phyloP scores from a whole-genome alignment of 2,888 invertebrate species.

The Neoitamus cyanurus region DNA sequence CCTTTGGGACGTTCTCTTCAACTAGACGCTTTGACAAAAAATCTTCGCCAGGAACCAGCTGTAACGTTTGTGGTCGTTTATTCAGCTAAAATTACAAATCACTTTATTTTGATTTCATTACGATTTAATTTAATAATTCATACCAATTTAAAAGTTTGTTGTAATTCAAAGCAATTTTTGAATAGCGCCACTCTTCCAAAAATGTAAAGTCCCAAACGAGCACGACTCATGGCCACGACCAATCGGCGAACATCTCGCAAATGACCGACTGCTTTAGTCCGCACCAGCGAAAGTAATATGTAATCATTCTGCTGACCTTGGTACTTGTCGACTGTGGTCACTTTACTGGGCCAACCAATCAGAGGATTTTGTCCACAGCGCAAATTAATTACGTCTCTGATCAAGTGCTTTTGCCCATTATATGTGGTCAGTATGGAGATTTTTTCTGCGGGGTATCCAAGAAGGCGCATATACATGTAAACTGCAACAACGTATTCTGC shows the following conservation, averaged over 20 bases:
- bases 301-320: slow-evolving; percentile 99
- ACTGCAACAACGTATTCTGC: slow-evolving; percentile 96
- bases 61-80: slow-evolving; percentile 81
- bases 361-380: slow-evolving; percentile 95
- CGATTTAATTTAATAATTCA: slow-evolving; percentile 48
- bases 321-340: slow-evolving; percentile 98
- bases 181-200: slow-evolving; percentile 94
- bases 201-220: slow-evolving; percentile 94
- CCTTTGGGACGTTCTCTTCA: slow-evolving; percentile 63
- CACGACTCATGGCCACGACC: slow-evolving; percentile 98
- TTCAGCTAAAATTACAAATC: slow-evolving; percentile 72
- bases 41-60: slow-evolving; percentile 82
- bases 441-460: slow-evolving; percentile 96
- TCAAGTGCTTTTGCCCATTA: slow-evolving; percentile 98
- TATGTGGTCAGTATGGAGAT: slow-evolving; percentile 98
- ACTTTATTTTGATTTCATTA: background rate
- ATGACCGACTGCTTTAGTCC: slow-evolving; percentile 98
- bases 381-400: slow-evolving; percentile 93
- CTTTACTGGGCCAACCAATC: slow-evolving; percentile 92
- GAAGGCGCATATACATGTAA: slow-evolving; percentile 97
- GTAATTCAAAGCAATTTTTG: slow-evolving; percentile 95
- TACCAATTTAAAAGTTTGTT: slow-evolving; percentile 93
- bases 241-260: slow-evolving; percentile 94
- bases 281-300: slow-evolving; percentile 93
- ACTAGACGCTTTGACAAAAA: slow-evolving; percentile 78